Percentiles rank a stretch among this genome's conserved stretches.
These are phyloP conservation scores for Champsocephalus esox DNA, from an alignment of 2,797 vertebrate genomes.

Conservation along the genomic window DNA sequence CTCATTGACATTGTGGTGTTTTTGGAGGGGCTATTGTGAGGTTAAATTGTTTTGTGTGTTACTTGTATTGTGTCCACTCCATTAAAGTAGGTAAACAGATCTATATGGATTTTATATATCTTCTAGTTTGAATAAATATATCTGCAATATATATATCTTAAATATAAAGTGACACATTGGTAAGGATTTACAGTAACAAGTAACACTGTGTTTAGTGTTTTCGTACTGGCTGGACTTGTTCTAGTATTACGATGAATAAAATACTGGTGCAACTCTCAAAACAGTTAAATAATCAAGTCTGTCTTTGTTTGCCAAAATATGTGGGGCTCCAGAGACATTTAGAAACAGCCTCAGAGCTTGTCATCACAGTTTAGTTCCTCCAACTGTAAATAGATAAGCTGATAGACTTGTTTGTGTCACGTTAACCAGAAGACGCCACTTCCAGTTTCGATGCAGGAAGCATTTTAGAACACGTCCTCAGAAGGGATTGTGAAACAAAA, in stretches of 20 bases:
- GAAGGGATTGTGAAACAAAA: conserved; percentile 58
- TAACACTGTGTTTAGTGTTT: too few species aligned
- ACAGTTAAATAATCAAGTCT: neutral
- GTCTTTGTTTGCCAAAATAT: conserved; percentile 10
- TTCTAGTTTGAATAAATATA: neutral
- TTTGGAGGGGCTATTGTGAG: neutral
- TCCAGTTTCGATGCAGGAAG: conserved; percentile 54
- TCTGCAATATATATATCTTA: neutral
- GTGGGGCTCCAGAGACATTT: neutral
- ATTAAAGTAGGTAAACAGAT: neutral
- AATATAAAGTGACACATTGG: neutral
- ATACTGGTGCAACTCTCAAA: neutral
- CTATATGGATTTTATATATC: neutral
- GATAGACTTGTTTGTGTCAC: conserved; percentile 49
- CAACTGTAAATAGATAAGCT: conserved; percentile 27
- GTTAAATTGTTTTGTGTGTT: too few species aligned
- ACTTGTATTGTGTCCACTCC: neutral
- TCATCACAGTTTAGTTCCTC: conserved; percentile 4
- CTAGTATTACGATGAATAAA: neutral
- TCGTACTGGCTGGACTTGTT: neutral
- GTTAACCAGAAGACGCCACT: neutral
- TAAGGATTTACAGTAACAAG: neutral
- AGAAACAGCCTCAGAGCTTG: neutral
- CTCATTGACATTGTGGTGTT: neutral
- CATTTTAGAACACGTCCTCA: conserved; percentile 32